Conservation (phyloP, 1,140 invertebrate genomes). For the Bombus breviceps region DNA sequence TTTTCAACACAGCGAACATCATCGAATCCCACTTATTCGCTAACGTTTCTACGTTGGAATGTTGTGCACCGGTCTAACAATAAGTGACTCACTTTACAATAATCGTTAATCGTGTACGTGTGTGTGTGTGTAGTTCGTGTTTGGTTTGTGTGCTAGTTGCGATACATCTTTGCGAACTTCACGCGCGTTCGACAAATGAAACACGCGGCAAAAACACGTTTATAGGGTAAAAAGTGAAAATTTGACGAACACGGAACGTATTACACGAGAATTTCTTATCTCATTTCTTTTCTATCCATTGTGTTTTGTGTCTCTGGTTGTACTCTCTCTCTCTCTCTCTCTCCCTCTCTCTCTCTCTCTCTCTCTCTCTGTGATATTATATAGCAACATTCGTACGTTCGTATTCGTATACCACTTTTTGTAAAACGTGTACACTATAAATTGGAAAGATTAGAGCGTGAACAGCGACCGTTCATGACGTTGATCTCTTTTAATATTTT, state of each 20-base stretch:
- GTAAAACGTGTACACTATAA: constrained; percentile 25
- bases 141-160: neutral
- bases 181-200: neutral
- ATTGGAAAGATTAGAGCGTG: constrained; percentile 52
- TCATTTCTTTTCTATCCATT: constrained; percentile 4
- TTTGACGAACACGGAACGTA: neutral
- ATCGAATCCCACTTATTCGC: constrained; percentile 35
- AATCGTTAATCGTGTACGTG: neutral
- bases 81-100: constrained; percentile 22
- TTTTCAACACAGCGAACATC: constrained; percentile 12
- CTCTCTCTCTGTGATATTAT: neutral
- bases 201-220: neutral
- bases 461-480: constrained; percentile 66
- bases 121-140: neutral
- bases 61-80: constrained; percentile 33
- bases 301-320: constrained; percentile 1
- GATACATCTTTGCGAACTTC: neutral
- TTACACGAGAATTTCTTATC: constrained; percentile 10
- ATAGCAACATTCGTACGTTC: constrained; percentile 36
- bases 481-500: constrained; percentile 31
- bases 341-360: too few relatives aligned
- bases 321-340: neutral
- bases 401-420: constrained; percentile 48
- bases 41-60: constrained; percentile 49
- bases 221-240: neutral